Percentiles rank a stretch among this genome's conserved stretches.
phyloP scores from a whole-genome alignment of 2,113 vertebrate genomes.

The Dasyornis broadbenti region DNA sequence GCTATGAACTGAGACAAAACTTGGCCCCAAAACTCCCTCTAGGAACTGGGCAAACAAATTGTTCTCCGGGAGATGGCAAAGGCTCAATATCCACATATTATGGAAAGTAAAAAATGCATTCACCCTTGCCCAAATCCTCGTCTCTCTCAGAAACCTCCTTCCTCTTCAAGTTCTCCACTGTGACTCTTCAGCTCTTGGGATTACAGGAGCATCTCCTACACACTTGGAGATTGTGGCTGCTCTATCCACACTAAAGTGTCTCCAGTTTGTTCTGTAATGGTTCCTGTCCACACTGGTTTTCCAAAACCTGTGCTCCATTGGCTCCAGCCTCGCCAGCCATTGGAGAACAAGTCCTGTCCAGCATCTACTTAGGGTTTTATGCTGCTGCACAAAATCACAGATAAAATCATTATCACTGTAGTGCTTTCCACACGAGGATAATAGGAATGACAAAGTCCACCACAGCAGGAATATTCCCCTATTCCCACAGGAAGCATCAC shows the following conservation, averaged over 20 bases:
- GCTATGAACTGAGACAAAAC: background rate
- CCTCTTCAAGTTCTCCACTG: background rate
- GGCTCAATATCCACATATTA: accelerated
- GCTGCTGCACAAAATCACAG: background rate
- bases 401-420: no score
- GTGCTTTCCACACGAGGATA: background rate
- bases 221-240: accelerated
- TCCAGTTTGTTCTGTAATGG: background rate
- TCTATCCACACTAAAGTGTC: background rate
- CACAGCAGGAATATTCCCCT: background rate
- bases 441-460: background rate
- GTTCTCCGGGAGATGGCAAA: background rate
- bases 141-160: background rate
- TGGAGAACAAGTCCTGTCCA: background rate
- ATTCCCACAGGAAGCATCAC: background rate
- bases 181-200: background rate
- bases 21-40: background rate
- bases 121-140: background rate
- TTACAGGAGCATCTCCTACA: background rate
- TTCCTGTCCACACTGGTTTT: background rate
- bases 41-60: background rate
- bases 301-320: background rate
- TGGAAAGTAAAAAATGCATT: background rate
- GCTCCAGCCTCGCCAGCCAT: background rate
- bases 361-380: background rate